phyloP scores from a whole-genome alignment of 2,113 vertebrate species.

The Fulmarus glacialis region DNA sequence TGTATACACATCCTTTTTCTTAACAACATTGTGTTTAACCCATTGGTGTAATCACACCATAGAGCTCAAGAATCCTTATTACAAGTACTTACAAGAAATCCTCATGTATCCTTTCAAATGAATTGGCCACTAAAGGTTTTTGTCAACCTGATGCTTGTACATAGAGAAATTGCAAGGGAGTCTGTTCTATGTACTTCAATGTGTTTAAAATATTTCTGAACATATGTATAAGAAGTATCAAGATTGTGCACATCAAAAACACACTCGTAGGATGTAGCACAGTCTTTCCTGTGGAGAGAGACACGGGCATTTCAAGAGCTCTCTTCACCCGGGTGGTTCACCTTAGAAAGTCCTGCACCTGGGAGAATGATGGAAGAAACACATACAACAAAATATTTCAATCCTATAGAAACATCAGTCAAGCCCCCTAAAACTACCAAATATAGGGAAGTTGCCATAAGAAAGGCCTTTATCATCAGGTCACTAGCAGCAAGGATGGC shows the following conservation, averaged over 20 bases:
- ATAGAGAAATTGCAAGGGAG: neutral
- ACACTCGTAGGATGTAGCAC: fast-evolving
- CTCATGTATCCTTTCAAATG: neutral
- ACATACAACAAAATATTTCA: neutral
- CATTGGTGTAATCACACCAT: neutral
- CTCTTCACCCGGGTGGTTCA: fast-evolving
- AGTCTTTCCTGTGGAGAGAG: neutral
- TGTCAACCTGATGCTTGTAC: neutral
- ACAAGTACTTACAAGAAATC: neutral
- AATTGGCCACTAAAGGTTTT: neutral
- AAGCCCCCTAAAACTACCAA: neutral
- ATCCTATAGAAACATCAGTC: neutral
- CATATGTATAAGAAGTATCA: neutral
- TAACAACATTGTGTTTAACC: neutral
- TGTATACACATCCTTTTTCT: neutral
- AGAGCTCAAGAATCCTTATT: neutral
- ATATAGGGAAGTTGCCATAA: neutral
- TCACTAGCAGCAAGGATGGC: neutral
- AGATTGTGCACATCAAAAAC: neutral
- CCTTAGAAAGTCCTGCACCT: neutral
- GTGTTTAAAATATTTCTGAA: neutral
- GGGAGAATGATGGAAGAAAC: neutral
- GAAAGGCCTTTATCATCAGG: neutral
- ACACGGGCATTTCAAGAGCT: neutral
- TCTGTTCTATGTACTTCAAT: neutral